Base-by-base conservation (phyloP, 2,797 vertebrate species). In the Myripristis murdjan region DNA sequence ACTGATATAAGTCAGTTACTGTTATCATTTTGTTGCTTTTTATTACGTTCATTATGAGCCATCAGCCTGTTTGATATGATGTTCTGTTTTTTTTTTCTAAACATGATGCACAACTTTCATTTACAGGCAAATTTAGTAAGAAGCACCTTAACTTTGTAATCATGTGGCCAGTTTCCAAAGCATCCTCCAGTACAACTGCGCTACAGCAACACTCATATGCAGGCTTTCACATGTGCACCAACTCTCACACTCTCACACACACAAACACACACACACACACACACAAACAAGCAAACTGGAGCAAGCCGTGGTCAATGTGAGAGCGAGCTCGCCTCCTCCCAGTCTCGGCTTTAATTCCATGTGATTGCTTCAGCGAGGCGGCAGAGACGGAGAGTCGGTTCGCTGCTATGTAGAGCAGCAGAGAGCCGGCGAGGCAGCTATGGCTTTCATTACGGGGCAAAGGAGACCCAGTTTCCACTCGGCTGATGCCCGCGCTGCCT, bases 381-480 rank as follows among this genome's bases (percentile, higher is more conserved):
- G 41, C 41, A 48, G 59, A 53, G 23, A 82, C 73, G 73, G 64
- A 62, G 58, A 47, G 56, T 51, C 73, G 62, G 70, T 77, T 68
- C 48, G 55, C 26, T 69, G 66, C 22, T 80, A 15, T 62, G 69
- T 73, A 70, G 64, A n/a, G n/a, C n/a, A n/a, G n/a, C n/a, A 71
- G 72, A 57, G 67, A 73, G 64, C 52, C 51, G 12, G 49, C 47
- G 72, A 64, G 68, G 60, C 73, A 77, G 57, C 9, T 0, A 46
- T n/a, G n/a, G 70, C 77, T 68, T 81, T 63, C 64, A 80, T 74
- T 72, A 70, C 15, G 10, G 82, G 31, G 56, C 39, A 73, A 85
- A 88, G 61, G 59, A 77, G 75, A 83, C 48, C 70, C 56, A 67
- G 51, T 73, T 85, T 76, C 71, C 55, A 74, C 46, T 51, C 51